Conservation (phyloP, 2,888 invertebrate genomes). For the Torymus auratus region DNA sequence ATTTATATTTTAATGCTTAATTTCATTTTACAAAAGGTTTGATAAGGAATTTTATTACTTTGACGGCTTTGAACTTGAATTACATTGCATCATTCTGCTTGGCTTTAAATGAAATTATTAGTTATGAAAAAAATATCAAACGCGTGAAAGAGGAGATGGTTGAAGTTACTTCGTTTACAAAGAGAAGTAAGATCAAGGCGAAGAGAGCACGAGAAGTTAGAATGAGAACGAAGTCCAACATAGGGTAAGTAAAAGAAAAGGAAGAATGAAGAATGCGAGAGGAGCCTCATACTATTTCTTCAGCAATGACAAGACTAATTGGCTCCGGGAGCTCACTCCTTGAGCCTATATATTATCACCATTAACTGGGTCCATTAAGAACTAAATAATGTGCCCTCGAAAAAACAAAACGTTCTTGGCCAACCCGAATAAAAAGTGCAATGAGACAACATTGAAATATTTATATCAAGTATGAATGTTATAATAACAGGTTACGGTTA, state of each 20-base stretch:
- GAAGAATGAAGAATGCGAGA: conserved; percentile 22
- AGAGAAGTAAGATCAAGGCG: conserved; percentile 53
- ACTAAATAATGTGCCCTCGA: conserved; percentile 30
- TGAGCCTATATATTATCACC: conserved; percentile 48
- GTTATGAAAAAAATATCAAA: conserved; percentile 10
- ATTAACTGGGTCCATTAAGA: conserved; percentile 43
- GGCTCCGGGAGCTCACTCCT: conserved; percentile 31
- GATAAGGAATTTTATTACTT: too few relatives aligned
- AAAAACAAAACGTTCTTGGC: conserved; percentile 12
- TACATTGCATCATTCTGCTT: not conserved
- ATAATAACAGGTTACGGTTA: not conserved
- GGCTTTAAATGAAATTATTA: conserved; percentile 24
- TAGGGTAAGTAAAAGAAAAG: conserved; percentile 39
- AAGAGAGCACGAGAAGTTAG: conserved; percentile 32
- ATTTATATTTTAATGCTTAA: too few relatives aligned
- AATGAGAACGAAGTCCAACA: conserved; percentile 52
- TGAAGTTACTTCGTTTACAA: conserved; percentile 21
- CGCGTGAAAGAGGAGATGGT: conserved; percentile 4
- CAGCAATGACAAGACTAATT: conserved; percentile 62
- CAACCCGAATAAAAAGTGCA: conserved; percentile 13
- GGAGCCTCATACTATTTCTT: conserved; percentile 57
- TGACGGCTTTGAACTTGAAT: not conserved
- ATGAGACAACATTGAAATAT: conserved; percentile 13
- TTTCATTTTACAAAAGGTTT: too few relatives aligned
- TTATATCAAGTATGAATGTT: conserved; percentile 16